phyloP scores from a whole-genome alignment of 2,888 invertebrate species.

The Apamea monoglypha region DNA sequence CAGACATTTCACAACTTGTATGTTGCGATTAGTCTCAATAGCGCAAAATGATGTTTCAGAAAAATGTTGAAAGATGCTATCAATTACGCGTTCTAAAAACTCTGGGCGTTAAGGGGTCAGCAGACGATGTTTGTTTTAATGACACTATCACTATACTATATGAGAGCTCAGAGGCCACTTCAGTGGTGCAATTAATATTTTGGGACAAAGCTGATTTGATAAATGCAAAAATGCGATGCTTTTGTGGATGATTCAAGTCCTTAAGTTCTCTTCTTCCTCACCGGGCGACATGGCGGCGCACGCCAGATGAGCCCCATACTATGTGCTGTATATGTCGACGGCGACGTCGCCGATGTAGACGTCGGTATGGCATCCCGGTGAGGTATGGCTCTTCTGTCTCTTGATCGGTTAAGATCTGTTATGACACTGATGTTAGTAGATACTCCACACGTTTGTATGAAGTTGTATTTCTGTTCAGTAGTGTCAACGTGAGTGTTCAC shows the following conservation, averaged over 20 bases:
- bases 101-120: constrained; percentile 29
- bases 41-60: constrained; percentile 22
- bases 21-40: constrained; percentile 39
- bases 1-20: constrained; percentile 33
- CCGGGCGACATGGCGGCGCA: background rate
- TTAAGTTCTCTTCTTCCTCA: background rate
- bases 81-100: constrained; percentile 41
- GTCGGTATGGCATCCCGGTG: background rate
- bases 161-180: background rate
- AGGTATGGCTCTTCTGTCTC: background rate
- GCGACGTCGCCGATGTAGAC: background rate
- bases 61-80: constrained; percentile 37
- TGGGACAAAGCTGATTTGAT: background rate
- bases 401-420: background rate
- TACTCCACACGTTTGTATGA: background rate
- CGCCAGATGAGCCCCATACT: background rate
- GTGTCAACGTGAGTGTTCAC: background rate
- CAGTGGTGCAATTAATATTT: background rate
- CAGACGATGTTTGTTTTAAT: constrained; percentile 29
- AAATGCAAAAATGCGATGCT: background rate
- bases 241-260: background rate
- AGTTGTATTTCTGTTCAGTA: constrained; percentile 6
- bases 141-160: too few species aligned
- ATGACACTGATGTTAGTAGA: background rate
- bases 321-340: background rate